These are phyloP conservation scores for Serrognathus titanus DNA, from an alignment of 2,888 invertebrate species.

Conservation along the genomic window DNA sequence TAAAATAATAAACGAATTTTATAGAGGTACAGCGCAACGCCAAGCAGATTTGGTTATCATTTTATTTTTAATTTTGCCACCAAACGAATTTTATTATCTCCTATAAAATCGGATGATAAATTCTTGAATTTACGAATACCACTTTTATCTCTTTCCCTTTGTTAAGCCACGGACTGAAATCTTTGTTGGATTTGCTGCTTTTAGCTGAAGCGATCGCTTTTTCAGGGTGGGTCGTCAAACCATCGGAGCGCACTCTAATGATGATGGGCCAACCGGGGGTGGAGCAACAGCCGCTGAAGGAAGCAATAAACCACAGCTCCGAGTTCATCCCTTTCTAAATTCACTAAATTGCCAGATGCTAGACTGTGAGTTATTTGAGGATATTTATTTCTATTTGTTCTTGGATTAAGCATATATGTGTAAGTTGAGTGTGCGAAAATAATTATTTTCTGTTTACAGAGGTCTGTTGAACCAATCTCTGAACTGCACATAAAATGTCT, in stretches of 20 bases:
- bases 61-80: too few species aligned
- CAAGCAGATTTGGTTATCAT: too few species aligned
- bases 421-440: neutral
- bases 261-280: conserved; percentile 33
- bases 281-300: conserved; percentile 38
- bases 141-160: conserved; percentile 4
- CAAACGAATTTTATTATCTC: too few species aligned
- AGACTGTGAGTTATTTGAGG: conserved; percentile 30
- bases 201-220: conserved; percentile 17
- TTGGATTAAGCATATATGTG: neutral
- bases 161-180: conserved; percentile 7
- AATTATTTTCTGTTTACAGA: too few species aligned
- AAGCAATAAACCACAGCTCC: conserved; percentile 36
- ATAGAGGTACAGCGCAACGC: too few species aligned
- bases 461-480: too few species aligned
- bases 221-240: conserved; percentile 27
- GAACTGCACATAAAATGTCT: too few species aligned
- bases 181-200: conserved; percentile 13
- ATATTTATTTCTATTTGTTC: neutral
- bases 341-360: conserved; percentile 22
- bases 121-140: too few species aligned
- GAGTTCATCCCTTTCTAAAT: conserved; percentile 33
- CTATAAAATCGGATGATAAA: too few species aligned
- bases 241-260: conserved; percentile 28
- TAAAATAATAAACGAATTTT: too few species aligned